phyloP scores from a whole-genome alignment of 2,113 vertebrate species.

The Aspidoscelis tigris region DNA sequence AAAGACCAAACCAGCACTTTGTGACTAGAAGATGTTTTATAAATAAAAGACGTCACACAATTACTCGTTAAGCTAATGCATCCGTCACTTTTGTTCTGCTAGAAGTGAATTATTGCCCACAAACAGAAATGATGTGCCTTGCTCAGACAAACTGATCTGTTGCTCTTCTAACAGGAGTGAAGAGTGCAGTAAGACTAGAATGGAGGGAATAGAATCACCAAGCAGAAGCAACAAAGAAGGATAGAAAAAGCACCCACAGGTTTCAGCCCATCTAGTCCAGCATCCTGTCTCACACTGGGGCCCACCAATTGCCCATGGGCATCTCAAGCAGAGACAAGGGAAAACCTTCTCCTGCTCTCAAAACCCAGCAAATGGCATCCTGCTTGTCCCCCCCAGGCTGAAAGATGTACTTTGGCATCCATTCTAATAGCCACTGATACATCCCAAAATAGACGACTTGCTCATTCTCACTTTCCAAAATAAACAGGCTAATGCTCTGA shows the following conservation, averaged over 20 bases:
- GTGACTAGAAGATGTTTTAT: not conserved
- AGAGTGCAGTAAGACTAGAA: not conserved
- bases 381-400: too few species aligned
- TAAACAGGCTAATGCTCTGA: too few species aligned
- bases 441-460: too few species aligned
- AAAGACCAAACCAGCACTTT: not conserved
- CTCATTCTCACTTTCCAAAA: too few species aligned
- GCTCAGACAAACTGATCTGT: not conserved
- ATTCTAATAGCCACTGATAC: too few species aligned
- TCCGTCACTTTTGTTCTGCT: not conserved
- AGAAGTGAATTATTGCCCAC: not conserved
- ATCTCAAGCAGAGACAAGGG: too few species aligned
- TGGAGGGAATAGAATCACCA: not conserved
- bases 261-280: too few species aligned
- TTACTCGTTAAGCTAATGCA: not conserved
- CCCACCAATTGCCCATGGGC: too few species aligned
- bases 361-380: too few species aligned
- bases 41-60: not conserved
- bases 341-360: too few species aligned
- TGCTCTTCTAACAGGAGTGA: not conserved
- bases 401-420: too few species aligned
- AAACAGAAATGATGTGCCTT: not conserved
- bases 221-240: not conserved
- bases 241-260: not conserved
- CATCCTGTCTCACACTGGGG: too few species aligned